A percentile compares a stretch with the other conserved stretches of the same genome.
These are phyloP conservation scores for Drosophila busckii DNA, from an alignment of 1,140 invertebrate genomes.

Conservation along the genomic window DNA sequence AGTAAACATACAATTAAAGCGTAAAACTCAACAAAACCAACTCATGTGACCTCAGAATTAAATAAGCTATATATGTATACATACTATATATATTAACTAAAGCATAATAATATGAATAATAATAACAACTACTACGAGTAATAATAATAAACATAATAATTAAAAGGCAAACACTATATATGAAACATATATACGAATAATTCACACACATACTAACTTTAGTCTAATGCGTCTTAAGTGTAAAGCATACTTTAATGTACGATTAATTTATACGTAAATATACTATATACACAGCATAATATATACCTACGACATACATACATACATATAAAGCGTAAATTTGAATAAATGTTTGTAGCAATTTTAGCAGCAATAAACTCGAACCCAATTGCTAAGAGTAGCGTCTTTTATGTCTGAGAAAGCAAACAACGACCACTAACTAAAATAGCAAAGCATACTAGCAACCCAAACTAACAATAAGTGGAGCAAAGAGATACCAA, in stretches of 20 bases:
- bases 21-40: constrained; percentile 79
- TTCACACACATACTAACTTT: constrained; percentile 53
- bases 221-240: constrained; percentile 54
- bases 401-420: constrained; percentile 27
- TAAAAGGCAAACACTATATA: constrained; percentile 56
- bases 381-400: constrained; percentile 31
- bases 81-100: constrained; percentile 47
- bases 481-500: constrained; percentile 57
- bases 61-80: constrained; percentile 77
- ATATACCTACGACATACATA: constrained; percentile 32
- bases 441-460: constrained; percentile 21
- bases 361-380: constrained; percentile 44
- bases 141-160: constrained; percentile 23
- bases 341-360: constrained; percentile 71
- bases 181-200: constrained; percentile 64
- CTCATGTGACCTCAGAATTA: constrained; percentile 79
- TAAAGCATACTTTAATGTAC: constrained; percentile 67
- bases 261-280: constrained; percentile 65
- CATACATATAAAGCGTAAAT: constrained; percentile 27
- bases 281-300: constrained; percentile 21
- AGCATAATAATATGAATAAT: constrained; percentile 25
- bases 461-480: constrained; percentile 32
- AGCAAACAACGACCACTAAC: constrained; percentile 12
- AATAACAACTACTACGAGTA: constrained; percentile 46
- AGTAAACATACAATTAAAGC: constrained; percentile 61